Evolutionary conservation across 2,888 invertebrate species (phyloP), one percentile per base, ranked within the genome.

Genomic region (Eupithecia tripunctaria): DNA sequence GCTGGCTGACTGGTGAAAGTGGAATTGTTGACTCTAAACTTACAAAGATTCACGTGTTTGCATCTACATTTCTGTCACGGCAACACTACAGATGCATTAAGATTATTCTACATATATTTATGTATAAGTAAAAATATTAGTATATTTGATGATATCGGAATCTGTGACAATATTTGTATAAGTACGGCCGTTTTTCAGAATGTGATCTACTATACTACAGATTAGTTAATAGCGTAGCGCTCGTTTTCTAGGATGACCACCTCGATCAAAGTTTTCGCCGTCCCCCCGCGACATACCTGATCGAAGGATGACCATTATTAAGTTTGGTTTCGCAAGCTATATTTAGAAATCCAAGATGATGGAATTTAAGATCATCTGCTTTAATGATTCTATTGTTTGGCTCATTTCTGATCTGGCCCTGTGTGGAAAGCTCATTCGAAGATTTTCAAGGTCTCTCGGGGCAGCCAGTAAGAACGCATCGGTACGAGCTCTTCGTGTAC

Each of bases 1-100:
- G 75, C 68, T 75, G 62, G 78, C 72, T 78, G 70, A 73, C 73
- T 68, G 75, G 81, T 75, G 84, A 86, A 85, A 86, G 85, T 85
- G 79, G 79, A 79, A 81, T 72, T 81, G 77, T 79, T 79, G 70
- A 70, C 73, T 69, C 51, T 63, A 69, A 65, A 63, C 29, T 68
- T 63, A 43, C 43, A 71, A 25, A n/a, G 21, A 25, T 21, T 41
- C 38, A 6, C 10, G 10, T 25, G 38, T 21, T 36, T 18, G n/a
- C n/a, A 3, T 36, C n/a, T 63, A 36, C 32, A 63, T 29, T 29
- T 5, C 32, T 29, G 62, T 15, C 29, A 2, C n/a, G n/a, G 32
- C 32, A 60, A 60, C 4, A 59, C 15, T 15, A 27, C n/a, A 47
- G 0, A 2, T 15, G 15, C 1, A 18, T 27, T 18, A 18, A 60